A percentile compares a stretch with the other conserved stretches of the same genome.
These are phyloP conservation scores for Saturnia pavonia DNA, from an alignment of 2,888 invertebrate genomes.

Conservation along the genomic window DNA sequence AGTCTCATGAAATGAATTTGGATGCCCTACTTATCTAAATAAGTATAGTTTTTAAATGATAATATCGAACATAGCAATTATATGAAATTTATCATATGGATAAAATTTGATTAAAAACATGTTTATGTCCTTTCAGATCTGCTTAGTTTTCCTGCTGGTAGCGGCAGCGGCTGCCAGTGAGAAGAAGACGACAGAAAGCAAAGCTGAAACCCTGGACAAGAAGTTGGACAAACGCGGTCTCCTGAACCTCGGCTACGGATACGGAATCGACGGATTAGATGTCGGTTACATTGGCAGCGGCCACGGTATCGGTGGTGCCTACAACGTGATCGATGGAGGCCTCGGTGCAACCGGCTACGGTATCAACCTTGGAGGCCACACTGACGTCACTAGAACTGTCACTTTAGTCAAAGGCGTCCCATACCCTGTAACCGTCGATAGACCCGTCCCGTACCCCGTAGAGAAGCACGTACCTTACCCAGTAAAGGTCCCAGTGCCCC, in stretches of 20 bases:
- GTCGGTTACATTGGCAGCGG: slow-evolving; percentile 86
- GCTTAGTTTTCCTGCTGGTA: slow-evolving; percentile 88
- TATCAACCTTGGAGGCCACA: slow-evolving; percentile 67
- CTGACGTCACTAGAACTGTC: slow-evolving; percentile 83
- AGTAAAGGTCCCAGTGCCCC: slow-evolving; percentile 85
- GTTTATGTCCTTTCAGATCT: slow-evolving; percentile 80
- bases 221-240: slow-evolving; percentile 92
- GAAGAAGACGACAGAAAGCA: slow-evolving; percentile 82
- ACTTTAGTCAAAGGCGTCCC: slow-evolving; percentile 85
- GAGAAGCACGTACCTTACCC: slow-evolving; percentile 86
- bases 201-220: slow-evolving; percentile 85
- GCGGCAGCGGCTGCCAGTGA: slow-evolving; percentile 87
- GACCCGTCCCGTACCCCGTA: slow-evolving; percentile 83
- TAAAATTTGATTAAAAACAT: slow-evolving; percentile 1
- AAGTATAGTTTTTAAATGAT: background rate
- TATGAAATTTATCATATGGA: background rate
- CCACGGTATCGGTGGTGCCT: slow-evolving; percentile 80
- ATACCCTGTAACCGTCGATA: slow-evolving; percentile 84
- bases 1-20: background rate
- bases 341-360: slow-evolving; percentile 47
- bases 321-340: slow-evolving; percentile 60
- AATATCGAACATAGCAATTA: background rate
- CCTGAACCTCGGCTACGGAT: slow-evolving; percentile 89
- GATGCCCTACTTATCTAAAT: background rate
- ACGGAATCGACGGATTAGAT: slow-evolving; percentile 88